Evolutionary conservation across 2,797 vertebrate genomes (phyloP), one percentile per base, ranked within the genome.

Genomic region (Pseudomugil tenellus): DNA sequence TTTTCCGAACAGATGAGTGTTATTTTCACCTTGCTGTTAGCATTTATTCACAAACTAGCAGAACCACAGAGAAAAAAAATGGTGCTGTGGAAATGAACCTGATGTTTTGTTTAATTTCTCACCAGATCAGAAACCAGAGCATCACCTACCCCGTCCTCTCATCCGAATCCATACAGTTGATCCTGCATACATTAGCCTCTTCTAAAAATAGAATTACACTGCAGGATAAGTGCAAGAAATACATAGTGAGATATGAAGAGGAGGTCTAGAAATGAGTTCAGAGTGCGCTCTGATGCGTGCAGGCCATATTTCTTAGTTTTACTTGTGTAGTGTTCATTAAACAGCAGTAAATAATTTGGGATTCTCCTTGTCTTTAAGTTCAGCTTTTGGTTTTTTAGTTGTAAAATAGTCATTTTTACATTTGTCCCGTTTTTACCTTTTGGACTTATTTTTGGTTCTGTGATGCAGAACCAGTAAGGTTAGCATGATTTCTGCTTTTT

Each of bases 151-250:
- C 69, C 25, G n/a, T 31, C 60, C 66, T 73, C 74, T 68, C 16
- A 14, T 26, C 35, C 64, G 77, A 74, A 56, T 61, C 55, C 6
- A 17, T 49, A 34, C 66, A 75, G 49, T 77, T 72, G 56, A n/a
- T 49, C 28, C 54, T 21, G 31, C 57, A 64, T 56, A 11, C 21
- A 83, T 85, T 81, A 85, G 67, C 75, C 32, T 67, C 68, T 62
- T 48, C 25, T 70, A 31, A 76, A 80, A 75, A 72, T n/a, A 78
- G 75, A 67, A 72, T 53, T 63, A 56, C 49, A 72, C 70, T 70
- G 55, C 59, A 78, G 76, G 61, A 77, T 48, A 65, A 68, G 72
- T 75, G 66, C 37, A 73, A 72, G 41, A 72, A 79, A 61, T 54
- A 37, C 37, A 25, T 19, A 61, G 16, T 46, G 62, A 71, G 59